Conservation (phyloP, 2,113 vertebrate species). For the Nycticryphes semicollaris region DNA sequence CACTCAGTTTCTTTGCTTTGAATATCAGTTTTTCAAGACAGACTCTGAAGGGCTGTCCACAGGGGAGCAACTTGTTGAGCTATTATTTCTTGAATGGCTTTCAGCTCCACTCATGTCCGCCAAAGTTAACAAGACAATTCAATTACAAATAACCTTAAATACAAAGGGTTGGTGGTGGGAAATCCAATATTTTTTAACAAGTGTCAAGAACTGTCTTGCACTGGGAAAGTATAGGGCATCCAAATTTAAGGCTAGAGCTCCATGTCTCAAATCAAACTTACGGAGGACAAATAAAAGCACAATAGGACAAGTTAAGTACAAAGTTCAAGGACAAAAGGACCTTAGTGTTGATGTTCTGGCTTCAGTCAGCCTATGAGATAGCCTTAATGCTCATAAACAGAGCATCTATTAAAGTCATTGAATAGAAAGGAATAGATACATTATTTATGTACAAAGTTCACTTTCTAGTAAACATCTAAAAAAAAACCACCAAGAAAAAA, state of each 20-base stretch:
- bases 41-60: neutral
- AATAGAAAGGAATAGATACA: neutral
- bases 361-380: neutral
- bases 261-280: neutral
- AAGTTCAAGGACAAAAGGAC: neutral
- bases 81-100: constrained; percentile 45
- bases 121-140: constrained; percentile 52
- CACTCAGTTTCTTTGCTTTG: neutral
- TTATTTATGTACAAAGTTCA: neutral
- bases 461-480: neutral
- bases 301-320: neutral
- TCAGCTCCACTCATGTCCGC: constrained; percentile 19
- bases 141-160: constrained; percentile 61
- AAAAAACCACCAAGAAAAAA: neutral
- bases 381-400: neutral
- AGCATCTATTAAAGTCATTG: neutral
- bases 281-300: neutral
- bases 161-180: accelerated
- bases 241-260: neutral
- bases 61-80: neutral
- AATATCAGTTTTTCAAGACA: constrained; percentile 51
- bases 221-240: constrained; percentile 17
- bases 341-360: neutral
- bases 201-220: neutral
- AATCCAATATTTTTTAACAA: neutral